Base-by-base conservation (phyloP, 2,113 vertebrate genomes). In the Alouatta palliata region DNA sequence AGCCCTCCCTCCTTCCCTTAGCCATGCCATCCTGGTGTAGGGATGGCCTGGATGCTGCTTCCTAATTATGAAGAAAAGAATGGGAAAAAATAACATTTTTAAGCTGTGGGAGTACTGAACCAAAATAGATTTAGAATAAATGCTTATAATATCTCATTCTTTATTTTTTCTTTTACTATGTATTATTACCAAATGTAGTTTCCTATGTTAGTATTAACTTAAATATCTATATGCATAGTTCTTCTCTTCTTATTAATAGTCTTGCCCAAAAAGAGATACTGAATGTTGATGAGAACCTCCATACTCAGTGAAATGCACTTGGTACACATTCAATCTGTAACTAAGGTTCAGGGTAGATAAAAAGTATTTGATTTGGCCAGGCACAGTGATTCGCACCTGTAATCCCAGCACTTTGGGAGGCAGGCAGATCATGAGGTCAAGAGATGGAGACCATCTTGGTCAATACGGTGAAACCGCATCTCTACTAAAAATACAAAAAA, bases 41-140 rank as follows among this genome's bases (percentile, higher is more conserved):
- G 45, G 49, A 84, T 64, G 37, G 40, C 71, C 45, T 80, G 35
- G 52, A 66, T 8, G 17, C 5, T 23, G 37, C 75, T 45, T 90
- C 14, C 20, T 56, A 76, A 30, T 4, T 71, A 27, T 45, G 25
- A 71, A 82, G 32, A 84, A 81, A 43, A 84, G 91, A 91, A 84
- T 66, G 32, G 2, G 32, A 83, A 10, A 84, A 66, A 76, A 82
- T 73, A 68, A 84, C 25, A 64, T 84, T 89, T 52, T n/a, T 94
- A 82, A 92, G 13, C 5, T 27, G 45, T 25, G 12, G n/a, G 30
- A 25, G 49, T 82, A 64, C 45, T 61, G 14, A 87, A 20, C 23
- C 85, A 94, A 82, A 82, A 68, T 10, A 92, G 47, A 87, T 85
- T 87, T 58, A 64, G 70, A 96, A 68, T 21, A 96, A 84, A 37